Evolutionary conservation across 2,888 invertebrate genomes (phyloP).

Genomic region (Exephanes ischioxanthus): DNA sequence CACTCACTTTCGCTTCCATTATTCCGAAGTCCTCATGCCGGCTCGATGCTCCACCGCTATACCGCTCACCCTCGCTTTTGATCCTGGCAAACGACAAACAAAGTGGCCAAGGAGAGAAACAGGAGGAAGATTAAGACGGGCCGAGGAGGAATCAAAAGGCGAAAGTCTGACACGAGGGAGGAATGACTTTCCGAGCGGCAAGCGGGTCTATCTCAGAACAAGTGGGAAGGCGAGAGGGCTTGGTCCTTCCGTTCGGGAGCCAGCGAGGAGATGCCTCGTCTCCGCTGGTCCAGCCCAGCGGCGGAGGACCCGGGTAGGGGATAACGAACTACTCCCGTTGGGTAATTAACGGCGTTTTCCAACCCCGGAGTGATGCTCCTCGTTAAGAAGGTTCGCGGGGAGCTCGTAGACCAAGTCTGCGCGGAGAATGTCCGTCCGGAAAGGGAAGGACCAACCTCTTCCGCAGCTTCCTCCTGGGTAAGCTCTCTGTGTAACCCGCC

Average conservation of each 20-base stretch:
- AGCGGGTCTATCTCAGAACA: slow-evolving; percentile 70
- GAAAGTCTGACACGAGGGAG: neutral
- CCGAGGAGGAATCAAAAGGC: slow-evolving; percentile 9
- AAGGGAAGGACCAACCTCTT: slow-evolving; percentile 57
- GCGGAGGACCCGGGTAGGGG: slow-evolving; percentile 73
- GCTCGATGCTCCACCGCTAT: slow-evolving; percentile 9
- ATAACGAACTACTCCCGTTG: slow-evolving; percentile 80
- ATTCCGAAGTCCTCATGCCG: slow-evolving; percentile 51
- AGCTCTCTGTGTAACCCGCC: neutral
- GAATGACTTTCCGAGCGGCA: neutral
- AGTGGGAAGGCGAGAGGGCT: slow-evolving; percentile 78
- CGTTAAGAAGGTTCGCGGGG: slow-evolving; percentile 79
- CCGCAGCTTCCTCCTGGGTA: slow-evolving; percentile 31
- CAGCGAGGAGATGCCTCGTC: slow-evolving; percentile 41
- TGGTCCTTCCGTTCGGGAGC: slow-evolving; percentile 60
- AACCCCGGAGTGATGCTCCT: slow-evolving; percentile 82
- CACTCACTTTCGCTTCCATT: slow-evolving; percentile 67
- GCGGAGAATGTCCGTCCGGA: slow-evolving; percentile 56
- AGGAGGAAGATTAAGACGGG: slow-evolving; percentile 35
- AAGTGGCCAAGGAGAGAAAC: slow-evolving; percentile 64
- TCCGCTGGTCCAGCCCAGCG: slow-evolving; percentile 63
- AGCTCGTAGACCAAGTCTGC: slow-evolving; percentile 71
- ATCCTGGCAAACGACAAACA: slow-evolving; percentile 78
- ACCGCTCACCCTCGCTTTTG: slow-evolving; percentile 47
- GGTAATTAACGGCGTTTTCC: slow-evolving; percentile 84